Evolutionary conservation across 2,888 invertebrate genomes (phyloP), one percentile per base, ranked within the genome.

Genomic region (Eugnorisma glareosa): DNA sequence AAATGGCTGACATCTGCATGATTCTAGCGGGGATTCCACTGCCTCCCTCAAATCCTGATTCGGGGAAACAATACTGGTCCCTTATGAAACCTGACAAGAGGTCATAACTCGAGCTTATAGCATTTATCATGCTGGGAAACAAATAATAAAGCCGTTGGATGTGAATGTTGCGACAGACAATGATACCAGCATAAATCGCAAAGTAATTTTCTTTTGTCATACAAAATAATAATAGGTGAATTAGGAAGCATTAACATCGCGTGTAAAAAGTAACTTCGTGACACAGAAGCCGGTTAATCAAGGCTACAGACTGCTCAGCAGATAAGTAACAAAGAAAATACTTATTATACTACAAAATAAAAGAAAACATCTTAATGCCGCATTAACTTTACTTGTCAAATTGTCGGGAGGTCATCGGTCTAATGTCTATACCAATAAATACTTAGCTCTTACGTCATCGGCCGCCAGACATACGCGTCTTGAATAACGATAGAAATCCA

Each of bases 1-100:
- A 96, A 96, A 96, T 95, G 92, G 91, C 89, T 92, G 93, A 93
- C 95, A 96, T 96, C 95, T 95, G 94, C 96, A 95, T 94, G 94
- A 92, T 92, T 92, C 93, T 91, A 90, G 88, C 89, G 81, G 91
- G 89, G 93, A 94, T 94, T 94, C 90, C 88, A 92, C 90, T 86
- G 86, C 85, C 88, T 88, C 91, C 90, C 89, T 91, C 88, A 91
- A 93, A 93, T 92, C 91, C 88, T 90, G 87, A 91, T 89, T 91
- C 87, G 87, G 86, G 88, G 87, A 89, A 91, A 94, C 93, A 93
- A 93, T 92, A 90, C 89, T 84, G 84, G 87, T 84, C 88, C 88
- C 85, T 86, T 91, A 90, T 89, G 88, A 91, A 90, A 89, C 86
- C 85, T 87, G 87, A 89, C 79, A 85, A 83, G 88, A 89, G 88